Evolutionary conservation across 2,888 invertebrate genomes (phyloP).

Genomic region (Syrphus vitripennis): DNA sequence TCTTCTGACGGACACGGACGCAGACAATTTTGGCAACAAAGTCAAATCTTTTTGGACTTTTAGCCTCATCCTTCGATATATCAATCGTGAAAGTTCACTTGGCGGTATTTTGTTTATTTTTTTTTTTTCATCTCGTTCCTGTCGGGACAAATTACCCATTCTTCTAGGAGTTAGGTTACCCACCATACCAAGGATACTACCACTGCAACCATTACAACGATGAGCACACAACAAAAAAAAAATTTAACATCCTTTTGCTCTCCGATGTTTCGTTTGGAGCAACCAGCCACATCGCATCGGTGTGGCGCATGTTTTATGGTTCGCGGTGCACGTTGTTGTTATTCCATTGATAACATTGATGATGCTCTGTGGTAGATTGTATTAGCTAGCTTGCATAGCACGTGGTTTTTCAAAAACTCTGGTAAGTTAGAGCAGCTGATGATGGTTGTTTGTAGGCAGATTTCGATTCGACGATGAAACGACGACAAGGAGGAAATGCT

Average conservation of each 20-base stretch:
- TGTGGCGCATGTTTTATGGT: constrained; percentile 71
- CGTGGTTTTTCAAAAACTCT: constrained; percentile 52
- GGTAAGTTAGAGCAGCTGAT: constrained; percentile 61
- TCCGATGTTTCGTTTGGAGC: constrained; percentile 35
- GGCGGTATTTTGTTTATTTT: constrained; percentile 20
- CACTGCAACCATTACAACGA: constrained; percentile 14
- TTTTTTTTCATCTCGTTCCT: not conserved
- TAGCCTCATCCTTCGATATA: constrained; percentile 33
- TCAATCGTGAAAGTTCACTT: constrained; percentile 19
- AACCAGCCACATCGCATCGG: constrained; percentile 49
- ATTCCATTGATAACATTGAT: constrained; percentile 58
- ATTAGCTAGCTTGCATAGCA: constrained; percentile 40
- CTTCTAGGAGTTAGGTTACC: constrained; percentile 33
- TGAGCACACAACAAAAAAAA: not conserved
- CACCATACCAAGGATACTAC: not conserved
- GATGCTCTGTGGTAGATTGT: constrained; percentile 37
- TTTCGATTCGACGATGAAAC: constrained; percentile 29
- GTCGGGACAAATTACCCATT: constrained; percentile 60
- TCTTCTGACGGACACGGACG: constrained; percentile 11
- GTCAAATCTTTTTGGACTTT: constrained; percentile 52
- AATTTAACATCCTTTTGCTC: constrained; percentile 46
- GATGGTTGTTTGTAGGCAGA: constrained; percentile 39
- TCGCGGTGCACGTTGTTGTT: constrained; percentile 70
- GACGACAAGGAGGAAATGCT: not conserved
- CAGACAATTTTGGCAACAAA: constrained; percentile 41